Evolutionary conservation across 2,113 vertebrate genomes (phyloP).

Genomic region (Cranoglanis bouderius): DNA sequence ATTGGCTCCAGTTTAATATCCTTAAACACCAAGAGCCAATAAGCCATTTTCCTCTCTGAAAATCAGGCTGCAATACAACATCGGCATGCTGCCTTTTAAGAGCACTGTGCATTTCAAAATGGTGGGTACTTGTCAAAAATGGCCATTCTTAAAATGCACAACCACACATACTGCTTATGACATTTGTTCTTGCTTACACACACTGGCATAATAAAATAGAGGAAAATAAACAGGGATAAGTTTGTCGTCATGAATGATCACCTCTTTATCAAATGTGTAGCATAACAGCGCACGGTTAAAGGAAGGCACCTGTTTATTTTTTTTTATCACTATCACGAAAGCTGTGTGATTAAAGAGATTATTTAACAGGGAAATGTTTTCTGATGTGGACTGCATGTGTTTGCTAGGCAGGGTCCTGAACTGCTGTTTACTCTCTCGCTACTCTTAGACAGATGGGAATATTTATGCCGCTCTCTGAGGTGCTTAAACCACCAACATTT

Average conservation of each 20-base stretch:
- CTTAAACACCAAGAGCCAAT: slow-evolving; percentile 18
- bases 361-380: background rate
- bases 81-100: slow-evolving; percentile 27
- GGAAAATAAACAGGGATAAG: slow-evolving; percentile 29
- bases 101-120: background rate
- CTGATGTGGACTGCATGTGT: background rate
- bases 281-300: background rate
- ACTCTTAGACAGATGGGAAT: background rate
- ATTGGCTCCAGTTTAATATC: slow-evolving; percentile 37
- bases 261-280: slow-evolving; percentile 17
- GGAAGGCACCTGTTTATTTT: background rate
- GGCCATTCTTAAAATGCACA: slow-evolving; percentile 37
- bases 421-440: background rate
- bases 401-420: slow-evolving; percentile 33
- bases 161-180: slow-evolving; percentile 27
- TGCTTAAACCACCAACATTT: slow-evolving; percentile 25
- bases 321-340: background rate
- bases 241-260: slow-evolving; percentile 19
- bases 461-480: background rate
- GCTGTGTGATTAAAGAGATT: background rate
- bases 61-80: slow-evolving; percentile 25
- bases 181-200: slow-evolving; percentile 25
- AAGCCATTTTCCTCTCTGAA: slow-evolving; percentile 15
- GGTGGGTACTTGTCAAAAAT: slow-evolving; percentile 29
- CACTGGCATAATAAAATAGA: slow-evolving; percentile 8